These are phyloP conservation scores for Mustelus asterias DNA, from an alignment of 2,113 vertebrate species.

Conservation along the genomic window DNA sequence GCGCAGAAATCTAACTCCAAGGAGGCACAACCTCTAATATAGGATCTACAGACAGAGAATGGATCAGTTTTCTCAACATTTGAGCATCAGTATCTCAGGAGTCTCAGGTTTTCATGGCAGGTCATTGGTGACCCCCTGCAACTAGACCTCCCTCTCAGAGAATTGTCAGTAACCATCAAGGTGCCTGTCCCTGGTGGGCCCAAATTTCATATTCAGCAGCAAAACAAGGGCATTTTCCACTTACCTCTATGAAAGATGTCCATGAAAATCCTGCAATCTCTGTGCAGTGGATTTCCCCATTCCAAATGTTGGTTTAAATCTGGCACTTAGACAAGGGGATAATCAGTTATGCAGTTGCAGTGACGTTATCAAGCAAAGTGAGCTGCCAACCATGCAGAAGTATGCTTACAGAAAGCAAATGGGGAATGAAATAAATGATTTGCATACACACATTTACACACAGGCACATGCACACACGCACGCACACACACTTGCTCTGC, in stretches of 20 bases:
- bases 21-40: neutral
- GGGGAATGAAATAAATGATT: too few relatives aligned
- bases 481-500: too few relatives aligned
- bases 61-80: neutral
- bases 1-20: neutral
- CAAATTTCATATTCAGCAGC: neutral
- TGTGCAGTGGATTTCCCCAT: too few relatives aligned
- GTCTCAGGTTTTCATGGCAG: neutral
- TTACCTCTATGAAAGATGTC: neutral
- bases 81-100: neutral
- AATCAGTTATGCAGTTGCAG: neutral
- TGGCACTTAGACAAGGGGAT: neutral
- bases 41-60: neutral
- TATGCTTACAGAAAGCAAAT: neutral
- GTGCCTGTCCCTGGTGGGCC: neutral
- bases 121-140: neutral
- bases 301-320: too few relatives aligned
- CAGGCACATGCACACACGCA: too few relatives aligned
- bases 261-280: neutral
- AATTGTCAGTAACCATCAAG: neutral
- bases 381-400: neutral
- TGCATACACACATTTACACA: too few relatives aligned
- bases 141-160: neutral
- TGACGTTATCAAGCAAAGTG: neutral
- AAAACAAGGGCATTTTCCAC: neutral